Conservation (phyloP, 2,888 invertebrate genomes). For the Clostera curtula region DNA sequence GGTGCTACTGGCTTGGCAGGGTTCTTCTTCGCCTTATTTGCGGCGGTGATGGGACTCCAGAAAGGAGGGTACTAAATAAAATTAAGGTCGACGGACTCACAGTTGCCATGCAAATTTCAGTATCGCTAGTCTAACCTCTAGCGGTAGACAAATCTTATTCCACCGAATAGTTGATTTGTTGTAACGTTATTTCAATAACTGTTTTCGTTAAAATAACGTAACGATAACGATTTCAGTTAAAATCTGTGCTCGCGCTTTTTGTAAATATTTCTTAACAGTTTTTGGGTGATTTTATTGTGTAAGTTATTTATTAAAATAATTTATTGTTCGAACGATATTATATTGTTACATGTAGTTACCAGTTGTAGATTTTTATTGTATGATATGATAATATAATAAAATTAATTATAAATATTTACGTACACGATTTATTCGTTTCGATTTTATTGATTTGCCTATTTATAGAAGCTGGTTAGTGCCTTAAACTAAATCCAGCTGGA, state of each 20-base stretch:
- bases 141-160: conserved; percentile 9
- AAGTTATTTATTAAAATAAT: conserved; percentile 46
- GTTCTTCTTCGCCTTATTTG: conserved; percentile 91
- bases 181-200: not conserved
- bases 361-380: conserved; percentile 15
- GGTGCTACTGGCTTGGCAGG: conserved; percentile 88
- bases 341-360: conserved; percentile 29
- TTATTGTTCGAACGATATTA: conserved; percentile 19
- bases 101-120: conserved; percentile 54
- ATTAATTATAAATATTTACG: conserved; percentile 15
- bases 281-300: conserved; percentile 19
- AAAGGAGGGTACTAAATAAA: conserved; percentile 50
- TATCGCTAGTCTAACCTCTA: conserved; percentile 22
- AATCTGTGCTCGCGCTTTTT: conserved; percentile 43
- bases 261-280: conserved; percentile 39
- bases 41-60: conserved; percentile 86
- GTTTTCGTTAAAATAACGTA: conserved; percentile 7
- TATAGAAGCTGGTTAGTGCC: too few relatives aligned
- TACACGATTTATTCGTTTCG: conserved; percentile 11
- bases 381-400: conserved; percentile 4
- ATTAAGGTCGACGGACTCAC: conserved; percentile 45
- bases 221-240: too few relatives aligned
- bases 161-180: conserved; percentile 10
- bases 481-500: too few relatives aligned
- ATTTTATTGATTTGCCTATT: conserved; percentile 9